These are phyloP conservation scores for Nyctereutes procyonoides DNA, from an alignment of 2,113 vertebrate genomes.

Conservation along the genomic window DNA sequence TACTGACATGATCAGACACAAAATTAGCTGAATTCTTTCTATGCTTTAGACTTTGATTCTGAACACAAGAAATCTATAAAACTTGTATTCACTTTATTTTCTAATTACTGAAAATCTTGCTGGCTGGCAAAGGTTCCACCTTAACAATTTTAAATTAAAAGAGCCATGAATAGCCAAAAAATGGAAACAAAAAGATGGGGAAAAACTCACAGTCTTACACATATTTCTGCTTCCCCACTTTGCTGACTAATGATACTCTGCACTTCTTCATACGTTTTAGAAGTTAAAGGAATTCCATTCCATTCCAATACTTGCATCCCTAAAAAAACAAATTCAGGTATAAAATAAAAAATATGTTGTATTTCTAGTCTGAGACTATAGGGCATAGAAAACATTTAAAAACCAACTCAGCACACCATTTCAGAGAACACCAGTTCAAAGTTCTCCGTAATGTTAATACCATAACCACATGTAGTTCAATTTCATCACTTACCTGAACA, in stretches of 20 bases:
- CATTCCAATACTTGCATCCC: conserved; percentile 99
- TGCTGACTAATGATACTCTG: conserved; percentile 94
- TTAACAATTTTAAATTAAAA: conserved; percentile 87
- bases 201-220: conserved; percentile 99
- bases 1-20: conserved; percentile 51
- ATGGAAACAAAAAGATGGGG: conserved; percentile 91
- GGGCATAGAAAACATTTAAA: conserved; percentile 25
- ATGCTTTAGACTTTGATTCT: conserved; percentile 58
- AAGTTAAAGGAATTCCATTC: conserved; percentile 95
- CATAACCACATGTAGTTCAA: background rate
- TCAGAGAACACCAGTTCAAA: conserved; percentile 62
- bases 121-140: conserved; percentile 87
- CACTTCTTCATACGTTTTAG: conserved; percentile 98
- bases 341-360: background rate
- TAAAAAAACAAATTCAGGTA: conserved; percentile 83
- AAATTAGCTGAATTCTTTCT: conserved; percentile 69
- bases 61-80: conserved; percentile 78
- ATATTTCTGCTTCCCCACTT: conserved; percentile 98
- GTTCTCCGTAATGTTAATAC: conserved; percentile 29
- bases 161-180: conserved; percentile 88
- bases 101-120: conserved; percentile 59
- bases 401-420: conserved; percentile 61
- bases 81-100: conserved; percentile 73
- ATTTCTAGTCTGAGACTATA: background rate
- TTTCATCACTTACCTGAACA: conserved; percentile 72